These are phyloP conservation scores for Catostomus latipinnis DNA, from an alignment of 2,797 vertebrate genomes.

Conservation along the genomic window DNA sequence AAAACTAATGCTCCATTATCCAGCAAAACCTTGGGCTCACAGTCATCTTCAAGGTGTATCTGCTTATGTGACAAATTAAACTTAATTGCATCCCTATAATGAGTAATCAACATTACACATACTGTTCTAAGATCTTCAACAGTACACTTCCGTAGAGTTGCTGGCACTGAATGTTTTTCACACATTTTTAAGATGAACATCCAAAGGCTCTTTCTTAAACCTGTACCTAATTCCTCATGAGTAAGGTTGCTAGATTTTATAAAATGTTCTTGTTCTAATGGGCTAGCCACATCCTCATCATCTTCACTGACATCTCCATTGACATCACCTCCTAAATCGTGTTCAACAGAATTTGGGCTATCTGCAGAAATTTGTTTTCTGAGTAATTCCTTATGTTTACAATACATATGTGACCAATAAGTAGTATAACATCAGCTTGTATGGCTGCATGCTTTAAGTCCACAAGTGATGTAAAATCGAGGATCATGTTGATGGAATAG, in stretches of 20 bases:
- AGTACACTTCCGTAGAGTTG: neutral
- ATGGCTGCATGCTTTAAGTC: neutral
- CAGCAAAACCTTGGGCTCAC: neutral
- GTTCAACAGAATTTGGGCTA: neutral
- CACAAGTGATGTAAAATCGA: neutral
- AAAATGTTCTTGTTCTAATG: neutral
- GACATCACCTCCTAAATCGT: neutral
- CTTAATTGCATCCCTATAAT: neutral
- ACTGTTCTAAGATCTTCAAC: neutral
- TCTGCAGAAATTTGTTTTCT: neutral
- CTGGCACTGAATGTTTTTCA: neutral
- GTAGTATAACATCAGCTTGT: neutral
- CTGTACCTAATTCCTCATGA: neutral
- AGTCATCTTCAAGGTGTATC: conserved; percentile 2
- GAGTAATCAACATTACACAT: neutral
- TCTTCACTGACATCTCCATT: neutral
- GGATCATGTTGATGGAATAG: neutral
- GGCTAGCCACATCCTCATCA: neutral
- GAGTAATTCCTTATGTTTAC: neutral
- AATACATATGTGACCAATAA: neutral
- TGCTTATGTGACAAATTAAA: neutral
- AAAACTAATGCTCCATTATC: neutral
- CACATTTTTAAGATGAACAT: neutral
- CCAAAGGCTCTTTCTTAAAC: neutral
- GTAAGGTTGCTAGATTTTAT: neutral